Evolutionary conservation across 2,113 vertebrate genomes (phyloP), one percentile per base, ranked within the genome.

Genomic region (Lepidothrix coronata): DNA sequence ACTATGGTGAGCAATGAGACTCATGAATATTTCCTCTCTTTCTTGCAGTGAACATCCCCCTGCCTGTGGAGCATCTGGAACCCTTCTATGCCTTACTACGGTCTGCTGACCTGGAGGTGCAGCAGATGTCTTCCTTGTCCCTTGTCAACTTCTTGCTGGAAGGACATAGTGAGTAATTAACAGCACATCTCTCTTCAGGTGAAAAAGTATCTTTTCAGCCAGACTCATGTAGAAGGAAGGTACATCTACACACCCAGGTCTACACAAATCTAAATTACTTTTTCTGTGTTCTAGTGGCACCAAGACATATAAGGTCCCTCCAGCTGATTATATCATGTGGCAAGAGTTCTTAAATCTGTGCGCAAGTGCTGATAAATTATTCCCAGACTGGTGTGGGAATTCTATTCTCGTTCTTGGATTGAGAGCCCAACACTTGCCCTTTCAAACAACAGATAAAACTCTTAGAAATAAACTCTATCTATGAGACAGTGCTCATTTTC

Each of bases 101-200:
- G 54, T 98, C 98, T 73, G 28, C 88, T 81, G 98, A 98, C 85
- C 85, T 98, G 88, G 96, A 98, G 48, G 98, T 98, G 76, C 98
- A 98, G 68, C 98, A 98, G 87, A 98, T 97, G 51, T 93, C 96
- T 81, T 98, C 97, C 44, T 97, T 98, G 39, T 97, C 98, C 2
- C 95, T 98, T 87, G 98, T 98, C 67, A 98, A 97, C 91, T 98
- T 99, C 74, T 95, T 99, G 41, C 91, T 98, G 33, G 98, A 98
- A 88, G 97, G 97, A 92, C 98, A 98, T 39, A 96, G 98, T 99
- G 93, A 98, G 98, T 86, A 59, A 94, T 90, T 66, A 87, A 49
- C 9, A 35, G n/a, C 3, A 28, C 43, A 25, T 44, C 41, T 75
- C 22, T 71, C 27, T 73, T 86, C 24, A n/a, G 24, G 27, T 91